A percentile compares a stretch with the other conserved stretches of the same genome.
Evolutionary conservation across 2,113 vertebrate species (phyloP).

Genomic region (Nibea coibor): DNA sequence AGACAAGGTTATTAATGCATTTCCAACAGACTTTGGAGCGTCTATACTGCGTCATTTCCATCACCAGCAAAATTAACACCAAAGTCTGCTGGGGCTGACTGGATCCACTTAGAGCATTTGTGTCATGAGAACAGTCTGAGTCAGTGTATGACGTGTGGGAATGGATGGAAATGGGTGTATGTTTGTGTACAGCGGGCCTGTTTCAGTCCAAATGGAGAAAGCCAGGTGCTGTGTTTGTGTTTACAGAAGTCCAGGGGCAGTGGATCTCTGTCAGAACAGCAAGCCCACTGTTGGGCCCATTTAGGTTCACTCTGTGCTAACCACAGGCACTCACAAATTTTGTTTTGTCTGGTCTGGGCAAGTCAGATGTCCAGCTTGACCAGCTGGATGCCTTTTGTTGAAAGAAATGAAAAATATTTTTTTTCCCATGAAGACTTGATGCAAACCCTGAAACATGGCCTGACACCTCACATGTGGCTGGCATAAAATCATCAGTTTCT

Average conservation of each 20-base stretch:
- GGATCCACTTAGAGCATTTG: constrained; percentile 13
- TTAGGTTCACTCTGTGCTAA: constrained; percentile 29
- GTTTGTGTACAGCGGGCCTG: constrained; percentile 42
- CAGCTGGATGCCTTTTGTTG: constrained; percentile 24
- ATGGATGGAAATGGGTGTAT: constrained; percentile 12
- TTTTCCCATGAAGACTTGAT: background rate
- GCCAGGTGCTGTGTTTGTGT: constrained; percentile 61
- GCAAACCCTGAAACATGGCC: constrained; percentile 22
- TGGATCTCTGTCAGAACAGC: constrained; percentile 50
- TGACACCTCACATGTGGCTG: background rate
- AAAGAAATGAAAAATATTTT: constrained; percentile 35
- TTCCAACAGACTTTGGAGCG: background rate
- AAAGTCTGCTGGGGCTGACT: constrained; percentile 8
- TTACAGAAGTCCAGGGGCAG: constrained; percentile 53
- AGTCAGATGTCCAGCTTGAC: constrained; percentile 43
- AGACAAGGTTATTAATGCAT: background rate
- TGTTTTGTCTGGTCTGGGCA: constrained; percentile 63
- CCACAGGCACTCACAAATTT: constrained; percentile 42
- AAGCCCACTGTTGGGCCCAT: constrained; percentile 51
- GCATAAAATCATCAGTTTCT: constrained; percentile 13
- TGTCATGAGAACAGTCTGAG: constrained; percentile 26
- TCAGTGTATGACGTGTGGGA: constrained; percentile 21
- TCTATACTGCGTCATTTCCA: constrained; percentile 12
- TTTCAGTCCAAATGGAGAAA: constrained; percentile 27
- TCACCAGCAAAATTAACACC: constrained; percentile 15